Base-by-base conservation (phyloP, 1,140 invertebrate species). In the Diachasmimorpha longicaudata region DNA sequence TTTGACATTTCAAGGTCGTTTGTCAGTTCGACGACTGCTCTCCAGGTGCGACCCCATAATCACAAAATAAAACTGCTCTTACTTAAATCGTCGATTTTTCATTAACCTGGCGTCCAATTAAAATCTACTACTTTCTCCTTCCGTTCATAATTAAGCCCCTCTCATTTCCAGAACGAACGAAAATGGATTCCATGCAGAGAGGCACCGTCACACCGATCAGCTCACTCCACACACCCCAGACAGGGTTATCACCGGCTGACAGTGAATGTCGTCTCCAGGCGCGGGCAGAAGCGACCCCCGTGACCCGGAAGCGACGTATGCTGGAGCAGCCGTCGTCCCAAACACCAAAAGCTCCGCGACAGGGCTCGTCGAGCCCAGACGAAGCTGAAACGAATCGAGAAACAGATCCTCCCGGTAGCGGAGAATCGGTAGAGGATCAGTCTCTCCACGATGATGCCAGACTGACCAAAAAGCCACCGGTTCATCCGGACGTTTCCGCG, bases 161-260 rank as follows among this genome's bases (percentile, higher is more conserved):
- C n/a, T n/a, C n/a, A n/a, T 31, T 31, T 31, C 2, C 52, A 82
- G 81, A 84, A 74, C 48, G 75, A 81, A 85, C 77, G 78, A 85
- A 71, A 76, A 85, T 82, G 84, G 83, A 81, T 77, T 77, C 81
- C 77, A 81, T 78, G 79, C 79, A 81, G 82, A 79, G 81, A 83
- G 83, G 82, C 84, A 87, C 85, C 84, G 85, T 85, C 84, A 85
- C 81, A 79, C 85, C 82, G 70, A 85, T 78, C 36, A 83, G 78
- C 74, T 23, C 31, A 31, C 11, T 10, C 46, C 39, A 55, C 36
- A 83, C 70, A 23, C 71, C 73, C 74, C 79, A 69, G 72, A 82
- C 76, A 70, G 42, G 77, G 75, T 77, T 75, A 75, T 81, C 78
- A 3, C 46, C 72, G 73, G 71, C 44, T 68, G 72, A 63, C 68